phyloP scores from a whole-genome alignment of 2,888 invertebrate genomes.

The Cordilura impudica region DNA sequence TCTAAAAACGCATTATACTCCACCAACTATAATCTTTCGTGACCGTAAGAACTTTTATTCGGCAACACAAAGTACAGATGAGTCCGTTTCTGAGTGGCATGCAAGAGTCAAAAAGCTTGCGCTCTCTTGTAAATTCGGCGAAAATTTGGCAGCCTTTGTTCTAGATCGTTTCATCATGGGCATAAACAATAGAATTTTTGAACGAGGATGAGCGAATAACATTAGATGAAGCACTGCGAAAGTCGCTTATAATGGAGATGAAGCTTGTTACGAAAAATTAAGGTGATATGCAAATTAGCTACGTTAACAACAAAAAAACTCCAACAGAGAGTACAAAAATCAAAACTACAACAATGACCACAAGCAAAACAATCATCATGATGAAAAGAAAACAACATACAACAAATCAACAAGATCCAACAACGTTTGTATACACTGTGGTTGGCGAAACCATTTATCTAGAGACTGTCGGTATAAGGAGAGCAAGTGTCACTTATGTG shows the following conservation, averaged over 20 bases:
- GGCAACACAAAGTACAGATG: no score
- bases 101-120: constrained; percentile 43
- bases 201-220: constrained; percentile 56
- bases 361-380: neutral
- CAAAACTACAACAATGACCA: neutral
- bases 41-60: no score
- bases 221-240: constrained; percentile 32
- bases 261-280: neutral
- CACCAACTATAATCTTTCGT: neutral
- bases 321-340: no score
- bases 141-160: constrained; percentile 23
- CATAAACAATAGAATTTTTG: constrained; percentile 39
- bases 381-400: constrained; percentile 2
- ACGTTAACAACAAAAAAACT: neutral
- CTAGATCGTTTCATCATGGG: constrained; percentile 45
- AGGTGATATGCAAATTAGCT: constrained; percentile 19
- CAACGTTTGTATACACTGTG: constrained; percentile 19
- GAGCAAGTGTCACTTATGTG: no score
- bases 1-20: constrained; percentile 2
- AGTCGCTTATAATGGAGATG: constrained; percentile 41
- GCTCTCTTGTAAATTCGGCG: constrained; percentile 41
- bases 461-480: no score
- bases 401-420: neutral
- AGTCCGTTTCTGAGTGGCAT: constrained; percentile 31
- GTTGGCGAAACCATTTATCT: no score